Base-by-base conservation (phyloP, 2,113 vertebrate genomes). In the Smithornis capensis region DNA sequence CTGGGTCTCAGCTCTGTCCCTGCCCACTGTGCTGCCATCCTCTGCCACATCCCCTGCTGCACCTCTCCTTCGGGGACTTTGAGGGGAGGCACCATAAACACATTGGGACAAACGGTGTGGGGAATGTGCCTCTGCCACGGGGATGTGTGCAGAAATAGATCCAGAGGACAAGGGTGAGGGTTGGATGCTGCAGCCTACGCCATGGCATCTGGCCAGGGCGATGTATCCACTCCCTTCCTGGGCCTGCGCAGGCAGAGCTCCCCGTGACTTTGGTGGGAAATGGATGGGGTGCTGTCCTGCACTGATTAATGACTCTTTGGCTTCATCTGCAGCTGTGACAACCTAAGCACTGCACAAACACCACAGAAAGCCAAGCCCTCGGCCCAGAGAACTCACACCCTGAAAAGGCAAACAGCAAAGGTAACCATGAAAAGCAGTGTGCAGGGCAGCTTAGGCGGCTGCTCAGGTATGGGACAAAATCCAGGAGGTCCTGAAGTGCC, bases 371-470 rank as follows among this genome's bases (percentile, higher is more conserved):
- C 82, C 83, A 45, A 93, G 80, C 76, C 76, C 84, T 85, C 1
- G 0, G 29, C 71, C 35, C 37, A 56, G n/a, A 82, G 80, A 75
- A 55, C 69, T 65, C 85, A 95, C 56, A 1, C 77, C 74, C 89
- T 69, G 82, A 52, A 37, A 95, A 79, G 28, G 33, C 70, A 96
- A 96, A 95, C 83, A 94, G 42, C 69, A 64, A 59, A 55, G 37
- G 55, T 33, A 86, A 93, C 23, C 8, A 23, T 9, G 6, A 24
- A 74, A 80, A 92, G 87, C 25, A 9, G 45, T 50, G 70, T 21
- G 42, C 57, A 44, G 63, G 80, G 74, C 70, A 80, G 56, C 35
- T 7, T 6, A 70, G 76, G 67, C 17, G 23, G 38, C 52, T 56
- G 31, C 56, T 37, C 1, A 44, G 57, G 55, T 50, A 63, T 3